phyloP scores from a whole-genome alignment of 2,113 vertebrate genomes.

The Burhinus bistriatus region DNA sequence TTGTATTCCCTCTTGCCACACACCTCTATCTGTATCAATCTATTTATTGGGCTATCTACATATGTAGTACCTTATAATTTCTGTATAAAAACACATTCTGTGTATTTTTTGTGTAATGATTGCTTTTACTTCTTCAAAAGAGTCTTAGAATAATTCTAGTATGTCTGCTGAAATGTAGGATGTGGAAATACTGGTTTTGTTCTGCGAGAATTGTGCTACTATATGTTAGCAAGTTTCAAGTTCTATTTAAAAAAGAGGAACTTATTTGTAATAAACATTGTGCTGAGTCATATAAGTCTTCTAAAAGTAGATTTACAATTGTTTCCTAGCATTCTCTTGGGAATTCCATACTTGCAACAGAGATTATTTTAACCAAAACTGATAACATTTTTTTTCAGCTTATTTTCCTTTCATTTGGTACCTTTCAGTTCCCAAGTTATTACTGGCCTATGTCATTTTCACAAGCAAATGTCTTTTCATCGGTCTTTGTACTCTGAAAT shows the following conservation, averaged over 20 bases:
- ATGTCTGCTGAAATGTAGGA: not conserved
- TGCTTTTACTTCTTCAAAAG: not conserved
- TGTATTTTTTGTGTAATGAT: not conserved
- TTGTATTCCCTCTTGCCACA: not conserved
- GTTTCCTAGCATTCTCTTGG: not conserved
- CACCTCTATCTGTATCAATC: not conserved
- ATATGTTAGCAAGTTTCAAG: not conserved
- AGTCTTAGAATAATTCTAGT: not conserved
- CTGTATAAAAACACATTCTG: not conserved
- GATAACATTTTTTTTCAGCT: not conserved
- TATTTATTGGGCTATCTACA: not conserved
- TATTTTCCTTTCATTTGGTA: not conserved
- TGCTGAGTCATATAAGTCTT: slow-evolving; percentile 7
- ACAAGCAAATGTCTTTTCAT: not conserved
- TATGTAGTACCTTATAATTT: not conserved
- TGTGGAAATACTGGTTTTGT: not conserved
- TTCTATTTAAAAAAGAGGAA: slow-evolving; percentile 30
- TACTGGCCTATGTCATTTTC: not conserved
- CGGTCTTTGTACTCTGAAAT: not conserved
- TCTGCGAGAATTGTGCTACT: not conserved
- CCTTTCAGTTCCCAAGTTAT: not conserved
- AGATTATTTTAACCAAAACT: not conserved
- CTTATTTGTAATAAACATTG: not conserved
- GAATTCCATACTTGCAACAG: not conserved
- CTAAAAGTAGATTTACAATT: not conserved